These are phyloP conservation scores for Nyctibius grandis DNA, from an alignment of 2,797 vertebrate genomes.

Conservation along the genomic window DNA sequence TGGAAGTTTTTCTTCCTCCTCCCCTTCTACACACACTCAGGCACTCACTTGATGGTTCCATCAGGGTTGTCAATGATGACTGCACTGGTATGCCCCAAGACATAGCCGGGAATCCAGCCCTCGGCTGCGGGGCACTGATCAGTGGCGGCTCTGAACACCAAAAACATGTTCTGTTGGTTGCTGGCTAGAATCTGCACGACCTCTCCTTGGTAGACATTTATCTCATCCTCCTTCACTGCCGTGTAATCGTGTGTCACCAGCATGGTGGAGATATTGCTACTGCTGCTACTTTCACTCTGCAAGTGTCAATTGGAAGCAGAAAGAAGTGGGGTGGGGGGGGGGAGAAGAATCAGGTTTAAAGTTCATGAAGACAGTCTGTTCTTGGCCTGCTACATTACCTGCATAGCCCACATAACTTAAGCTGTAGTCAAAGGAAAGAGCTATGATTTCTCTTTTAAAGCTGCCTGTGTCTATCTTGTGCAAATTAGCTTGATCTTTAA, in stretches of 20 bases:
- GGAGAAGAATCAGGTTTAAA: background rate
- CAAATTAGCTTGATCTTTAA: background rate
- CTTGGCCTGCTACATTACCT: background rate
- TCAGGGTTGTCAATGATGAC: conserved; percentile 88
- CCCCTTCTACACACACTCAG: background rate
- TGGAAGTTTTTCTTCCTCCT: background rate
- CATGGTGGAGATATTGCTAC: conserved; percentile 99
- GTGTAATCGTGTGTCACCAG: conserved; percentile 99
- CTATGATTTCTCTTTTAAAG: background rate
- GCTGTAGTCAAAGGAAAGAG: background rate
- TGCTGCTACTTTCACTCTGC: conserved; percentile 99
- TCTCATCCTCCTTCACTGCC: conserved; percentile 99
- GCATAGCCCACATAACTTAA: background rate
- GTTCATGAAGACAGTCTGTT: background rate
- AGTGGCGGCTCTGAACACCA: conserved; percentile 97
- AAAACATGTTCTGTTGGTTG: conserved; percentile 99
- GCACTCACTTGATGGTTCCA: conserved; percentile 92
- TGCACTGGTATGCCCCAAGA: conserved; percentile 96
- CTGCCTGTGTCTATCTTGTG: background rate
- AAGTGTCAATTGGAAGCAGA: conserved; percentile 16
- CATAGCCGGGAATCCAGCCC: conserved; percentile 99
- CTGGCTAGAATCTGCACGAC: conserved; percentile 99
- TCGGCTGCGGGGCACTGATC: conserved; percentile 97
- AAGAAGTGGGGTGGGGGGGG: conserved; percentile 46
- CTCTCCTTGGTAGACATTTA: conserved; percentile 96